A percentile compares a stretch with the other conserved stretches of the same genome.
Conservation (phyloP, 1,140 invertebrate genomes). For the Notospermus geniculatus region DNA sequence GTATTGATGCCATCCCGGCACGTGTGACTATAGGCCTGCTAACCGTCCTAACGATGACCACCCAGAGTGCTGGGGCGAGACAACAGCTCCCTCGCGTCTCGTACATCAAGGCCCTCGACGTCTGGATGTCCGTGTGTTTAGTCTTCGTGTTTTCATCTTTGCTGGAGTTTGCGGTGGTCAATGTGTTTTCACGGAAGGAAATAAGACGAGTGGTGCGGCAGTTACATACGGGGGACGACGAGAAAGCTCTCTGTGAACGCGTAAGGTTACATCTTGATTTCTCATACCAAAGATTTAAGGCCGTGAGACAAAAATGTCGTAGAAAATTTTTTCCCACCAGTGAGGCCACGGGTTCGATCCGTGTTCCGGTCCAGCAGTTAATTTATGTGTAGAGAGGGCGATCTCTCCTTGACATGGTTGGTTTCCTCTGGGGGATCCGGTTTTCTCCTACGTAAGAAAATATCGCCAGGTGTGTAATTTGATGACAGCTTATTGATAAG, state of each 20-base stretch:
- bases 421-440: too few relatives aligned
- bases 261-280: background rate
- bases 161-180: slow-evolving; percentile 77
- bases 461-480: too few relatives aligned
- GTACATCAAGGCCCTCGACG: slow-evolving; percentile 63
- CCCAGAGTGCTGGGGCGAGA: slow-evolving; percentile 20
- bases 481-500: too few relatives aligned
- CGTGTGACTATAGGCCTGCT: slow-evolving; percentile 60
- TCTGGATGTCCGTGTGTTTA: slow-evolving; percentile 85
- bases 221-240: background rate
- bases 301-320: too few relatives aligned
- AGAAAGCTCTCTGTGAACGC: background rate
- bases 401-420: too few relatives aligned
- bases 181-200: slow-evolving; percentile 35
- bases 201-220: background rate
- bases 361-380: too few relatives aligned
- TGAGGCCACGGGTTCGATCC: too few relatives aligned
- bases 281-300: too few relatives aligned
- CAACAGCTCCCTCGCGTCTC: slow-evolving; percentile 28
- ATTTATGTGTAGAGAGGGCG: too few relatives aligned
- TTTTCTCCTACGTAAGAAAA: too few relatives aligned
- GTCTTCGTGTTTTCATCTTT: slow-evolving; percentile 78
- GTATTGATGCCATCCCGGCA: slow-evolving; percentile 85
- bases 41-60: slow-evolving; percentile 28
- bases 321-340: too few relatives aligned